These are phyloP conservation scores for Pangasius macronema DNA, from an alignment of 2,797 vertebrate genomes.

Conservation along the genomic window DNA sequence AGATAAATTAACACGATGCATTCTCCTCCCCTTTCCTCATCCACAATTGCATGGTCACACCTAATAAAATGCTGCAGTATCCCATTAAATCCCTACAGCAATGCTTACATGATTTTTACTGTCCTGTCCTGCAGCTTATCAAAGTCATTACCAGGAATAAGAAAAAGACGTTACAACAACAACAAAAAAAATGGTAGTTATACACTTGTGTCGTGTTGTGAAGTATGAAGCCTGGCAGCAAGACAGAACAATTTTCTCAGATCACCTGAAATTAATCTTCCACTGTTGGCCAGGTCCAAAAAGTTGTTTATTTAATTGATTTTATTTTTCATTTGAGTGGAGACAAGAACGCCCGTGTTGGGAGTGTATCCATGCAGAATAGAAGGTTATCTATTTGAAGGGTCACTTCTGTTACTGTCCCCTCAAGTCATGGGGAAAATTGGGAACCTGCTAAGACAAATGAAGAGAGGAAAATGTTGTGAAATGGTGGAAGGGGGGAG, in stretches of 20 bases:
- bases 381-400: conserved; percentile 32
- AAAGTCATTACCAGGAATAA: background rate
- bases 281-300: conserved; percentile 58
- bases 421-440: conserved; percentile 47
- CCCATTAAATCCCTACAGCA: background rate
- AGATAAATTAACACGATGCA: background rate
- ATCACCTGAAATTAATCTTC: conserved; percentile 67
- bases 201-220: too few relatives aligned
- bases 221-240: conserved; percentile 60
- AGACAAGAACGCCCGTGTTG: conserved; percentile 12
- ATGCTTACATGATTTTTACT: background rate
- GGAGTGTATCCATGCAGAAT: conserved; percentile 40
- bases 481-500: background rate
- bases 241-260: conserved; percentile 62
- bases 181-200: too few relatives aligned
- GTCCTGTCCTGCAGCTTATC: background rate
- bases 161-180: too few relatives aligned
- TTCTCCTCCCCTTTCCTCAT: background rate
- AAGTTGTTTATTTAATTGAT: conserved; percentile 58
- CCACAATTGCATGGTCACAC: background rate
- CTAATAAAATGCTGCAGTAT: conserved; percentile 2
- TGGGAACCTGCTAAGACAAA: conserved; percentile 44
- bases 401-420: conserved; percentile 43
- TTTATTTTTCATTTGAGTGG: conserved; percentile 29
- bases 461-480: conserved; percentile 37